These are phyloP conservation scores for Bombus vancouverensis DNA, from an alignment of 1,140 invertebrate species.

Conservation along the genomic window DNA sequence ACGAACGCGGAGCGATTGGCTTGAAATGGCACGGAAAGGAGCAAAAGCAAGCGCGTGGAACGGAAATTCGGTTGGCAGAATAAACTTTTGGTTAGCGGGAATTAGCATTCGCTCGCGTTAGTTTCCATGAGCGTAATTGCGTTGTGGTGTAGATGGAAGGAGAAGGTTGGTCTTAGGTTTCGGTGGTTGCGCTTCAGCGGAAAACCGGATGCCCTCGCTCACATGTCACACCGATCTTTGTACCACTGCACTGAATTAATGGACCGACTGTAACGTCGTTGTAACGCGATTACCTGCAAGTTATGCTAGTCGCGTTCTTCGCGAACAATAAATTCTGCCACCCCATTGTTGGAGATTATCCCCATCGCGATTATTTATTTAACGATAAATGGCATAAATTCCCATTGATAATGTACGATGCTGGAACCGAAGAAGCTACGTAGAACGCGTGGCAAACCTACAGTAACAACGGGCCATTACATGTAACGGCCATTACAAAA, in stretches of 20 bases:
- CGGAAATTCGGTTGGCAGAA: not conserved
- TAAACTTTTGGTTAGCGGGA: slow-evolving; percentile 27
- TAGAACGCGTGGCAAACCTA: no score
- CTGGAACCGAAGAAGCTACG: no score
- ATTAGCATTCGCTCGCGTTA: slow-evolving; percentile 21
- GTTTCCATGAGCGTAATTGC: slow-evolving; percentile 10
- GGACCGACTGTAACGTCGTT: not conserved
- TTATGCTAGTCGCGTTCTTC: not conserved
- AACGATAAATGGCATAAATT: no score
- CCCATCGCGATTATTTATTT: not conserved
- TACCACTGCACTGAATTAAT: not conserved
- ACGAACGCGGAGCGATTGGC: no score
- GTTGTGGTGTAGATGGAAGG: not conserved
- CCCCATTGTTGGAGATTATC: not conserved
- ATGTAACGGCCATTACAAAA: no score
- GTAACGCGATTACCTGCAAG: not conserved
- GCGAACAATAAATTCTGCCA: not conserved
- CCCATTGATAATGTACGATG: no score
- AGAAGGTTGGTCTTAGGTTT: not conserved
- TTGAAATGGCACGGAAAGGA: no score
- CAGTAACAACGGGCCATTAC: no score
- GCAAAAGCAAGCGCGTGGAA: no score
- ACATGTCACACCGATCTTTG: slow-evolving; percentile 3
- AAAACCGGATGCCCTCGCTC: not conserved
- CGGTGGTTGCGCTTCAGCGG: not conserved